Base-by-base conservation (phyloP, 2,888 invertebrate species). In the Rhingia campestris region DNA sequence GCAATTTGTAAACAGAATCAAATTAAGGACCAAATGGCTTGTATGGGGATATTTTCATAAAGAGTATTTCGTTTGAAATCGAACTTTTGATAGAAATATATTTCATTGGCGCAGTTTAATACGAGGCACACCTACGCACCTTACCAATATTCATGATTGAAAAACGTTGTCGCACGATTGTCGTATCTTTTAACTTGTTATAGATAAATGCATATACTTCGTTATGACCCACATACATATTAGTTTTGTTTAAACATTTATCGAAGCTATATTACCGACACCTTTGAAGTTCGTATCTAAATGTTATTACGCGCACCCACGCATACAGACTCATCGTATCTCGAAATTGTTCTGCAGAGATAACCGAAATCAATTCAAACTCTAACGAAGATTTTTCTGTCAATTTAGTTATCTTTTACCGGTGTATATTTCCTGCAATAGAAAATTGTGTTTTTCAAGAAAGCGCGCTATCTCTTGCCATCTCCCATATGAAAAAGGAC, bases 101-200 rank as follows among this genome's bases (percentile, higher is more conserved):
- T 22, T 22, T 22, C 22, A 22, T 22, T 22, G 22, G 22, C 22
- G 22, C 2, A 22, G 22, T 22, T 22, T 22, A 22, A 43, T 4
- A 12, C 6, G n/a, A 4, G 12, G n/a, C 4, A 12, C 4, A 49
- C 10, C 49, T 14, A 6, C 30, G 30, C 6, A 10, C 80, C 79
- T 81, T 86, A 88, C 80, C 89, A 89, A 88, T 87, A 85, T 85
- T 76, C 58, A 37, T 80, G 64, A 84, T 84, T 84, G 79, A 84
- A 84, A 80, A 84, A 84, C 74, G 53, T n/a, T 84, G 84, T 84
- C 73, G 39, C 54, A 30, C 73, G 45, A 70, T 64, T 33, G 9
- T 32, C 30, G 41, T 73, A 79, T 79, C 67, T 63, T 63, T 69
- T 49, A 30, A 66, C 64, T 66, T 75, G 67, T 63, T 43, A 67